Evolutionary conservation across 2,797 vertebrate species (phyloP), one percentile per base, ranked within the genome.

Genomic region (Poecilia gillii): DNA sequence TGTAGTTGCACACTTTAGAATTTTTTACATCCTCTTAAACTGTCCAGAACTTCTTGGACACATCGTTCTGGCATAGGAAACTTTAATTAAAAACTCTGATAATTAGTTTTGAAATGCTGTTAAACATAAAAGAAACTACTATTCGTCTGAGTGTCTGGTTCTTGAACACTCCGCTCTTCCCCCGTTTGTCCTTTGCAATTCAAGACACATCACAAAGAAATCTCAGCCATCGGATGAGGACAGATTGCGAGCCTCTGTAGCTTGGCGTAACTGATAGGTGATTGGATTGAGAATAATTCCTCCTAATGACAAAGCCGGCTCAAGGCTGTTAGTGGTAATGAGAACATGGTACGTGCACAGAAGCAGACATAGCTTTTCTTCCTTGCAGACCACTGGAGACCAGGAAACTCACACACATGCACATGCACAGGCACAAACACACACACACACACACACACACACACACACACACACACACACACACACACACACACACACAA

Each of bases 251-350:
- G 81, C 80, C 86, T 94, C 85, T 89, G 93, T 92, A 88, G 85
- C 78, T 83, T 90, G 88, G 89, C 83, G 88, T 90, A 92, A 94
- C 95, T 91, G 82, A 93, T 93, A 91, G 91, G 92, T 92, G 93
- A 94, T 92, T 93, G 91, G 90, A 92, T 93, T 93, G 92, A 93
- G 90, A 88, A 93, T 95, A 94, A 95, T 95, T 93, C 93, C 90
- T 90, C 87, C 87, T 93, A 95, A 95, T 95, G 94, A 94, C 84
- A 87, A 90, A 92, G 88, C 91, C 86, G 84, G 85, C 93, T 95
- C 92, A 94, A 93, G 92, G 93, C 92, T 94, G 93, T 93, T 94
- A 90, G 89, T 78, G 83, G 89, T 95, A 95, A 95, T 95, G 93
- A 95, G 92, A 93, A 94, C 93, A 94, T 79, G 82, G 84, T 90